Evolutionary conservation across 1,140 invertebrate genomes (phyloP), one percentile per base, ranked within the genome.

Genomic region (Harpegnathos saltator): DNA sequence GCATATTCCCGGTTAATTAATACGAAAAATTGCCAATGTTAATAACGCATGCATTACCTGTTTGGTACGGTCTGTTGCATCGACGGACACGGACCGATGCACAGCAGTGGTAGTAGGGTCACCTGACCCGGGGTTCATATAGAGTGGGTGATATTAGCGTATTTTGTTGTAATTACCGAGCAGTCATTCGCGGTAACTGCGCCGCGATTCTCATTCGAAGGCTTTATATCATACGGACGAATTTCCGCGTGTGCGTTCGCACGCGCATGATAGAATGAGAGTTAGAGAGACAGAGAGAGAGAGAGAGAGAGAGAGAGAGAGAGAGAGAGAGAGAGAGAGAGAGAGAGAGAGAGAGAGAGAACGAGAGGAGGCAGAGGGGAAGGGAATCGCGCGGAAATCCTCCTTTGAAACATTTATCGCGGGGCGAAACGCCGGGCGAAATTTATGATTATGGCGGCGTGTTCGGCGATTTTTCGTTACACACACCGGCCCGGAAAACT

Each of bases 21-120:
- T 90, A 90, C 87, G 86, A 90, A 90, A 90, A 90, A 90, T 88
- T 89, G 87, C 77, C 82, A 77, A 85, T 89, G 89, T 89, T 90
- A 90, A 90, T 89, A 90, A 90, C 87, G 72, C 85, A 89, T 90
- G 87, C 85, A 90, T 90, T 90, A 90, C 85, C 85, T 85, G 72
- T 78, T 85, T 82, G 68, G 75, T 86, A 85, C 68, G 88, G 80
- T 82, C 81, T 54, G 84, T 85, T 86, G 77, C 72, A 85, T 85
- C 84, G 63, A 15, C 26, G n/a, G n/a, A 69, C 82, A 85, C 65
- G 58, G 68, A 66, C 82, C 84, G 83, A 86, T 88, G 68, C 65
- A 83, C 75, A 56, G 48, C 72, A n/a, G 75, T 82, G 11, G 38
- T 44, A 44, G 38, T 44, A 89, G 86, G 89, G 89, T 87, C 86